phyloP scores from a whole-genome alignment of 2,797 vertebrate genomes.

The Alectoris magna region DNA sequence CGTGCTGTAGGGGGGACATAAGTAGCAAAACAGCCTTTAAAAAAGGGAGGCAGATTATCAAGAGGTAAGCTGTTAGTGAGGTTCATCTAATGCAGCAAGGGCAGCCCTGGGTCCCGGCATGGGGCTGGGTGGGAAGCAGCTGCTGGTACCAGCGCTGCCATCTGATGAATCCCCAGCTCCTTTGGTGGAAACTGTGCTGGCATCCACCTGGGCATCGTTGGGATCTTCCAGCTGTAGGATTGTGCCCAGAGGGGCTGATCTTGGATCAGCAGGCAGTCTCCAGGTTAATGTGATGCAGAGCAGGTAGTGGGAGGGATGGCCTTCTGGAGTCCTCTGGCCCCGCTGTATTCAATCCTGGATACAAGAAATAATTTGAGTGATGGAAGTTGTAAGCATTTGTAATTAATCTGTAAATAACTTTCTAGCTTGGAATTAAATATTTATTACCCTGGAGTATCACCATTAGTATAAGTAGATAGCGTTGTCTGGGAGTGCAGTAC shows the following conservation, averaged over 20 bases:
- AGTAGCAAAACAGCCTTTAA: not conserved
- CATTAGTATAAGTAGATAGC: not conserved
- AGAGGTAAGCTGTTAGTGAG: not conserved
- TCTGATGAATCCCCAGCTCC: not conserved
- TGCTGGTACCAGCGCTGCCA: not conserved
- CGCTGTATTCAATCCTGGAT: rapidly evolving
- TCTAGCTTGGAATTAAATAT: conserved; percentile 8
- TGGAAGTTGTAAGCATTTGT: not conserved
- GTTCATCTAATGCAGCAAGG: not conserved
- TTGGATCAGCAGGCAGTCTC: not conserved
- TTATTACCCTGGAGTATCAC: not conserved
- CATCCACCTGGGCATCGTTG: not conserved
- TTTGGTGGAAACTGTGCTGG: not conserved
- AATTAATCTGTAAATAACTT: conserved; percentile 12
- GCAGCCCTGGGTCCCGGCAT: not conserved
- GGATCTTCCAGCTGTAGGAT: not conserved
- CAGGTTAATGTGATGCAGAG: not conserved
- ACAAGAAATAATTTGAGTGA: rapidly evolving
- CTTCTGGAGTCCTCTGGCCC: not conserved
- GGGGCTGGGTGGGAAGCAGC: not conserved
- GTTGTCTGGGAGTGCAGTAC: not conserved
- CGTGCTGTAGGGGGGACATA: too few species aligned
- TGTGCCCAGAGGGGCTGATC: not conserved
- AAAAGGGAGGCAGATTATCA: not conserved
- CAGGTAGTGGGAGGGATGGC: not conserved